Evolutionary conservation across 23 tunicate species (phyloP), one percentile per base, ranked within the genome.

Genomic region (Styela clava): DNA sequence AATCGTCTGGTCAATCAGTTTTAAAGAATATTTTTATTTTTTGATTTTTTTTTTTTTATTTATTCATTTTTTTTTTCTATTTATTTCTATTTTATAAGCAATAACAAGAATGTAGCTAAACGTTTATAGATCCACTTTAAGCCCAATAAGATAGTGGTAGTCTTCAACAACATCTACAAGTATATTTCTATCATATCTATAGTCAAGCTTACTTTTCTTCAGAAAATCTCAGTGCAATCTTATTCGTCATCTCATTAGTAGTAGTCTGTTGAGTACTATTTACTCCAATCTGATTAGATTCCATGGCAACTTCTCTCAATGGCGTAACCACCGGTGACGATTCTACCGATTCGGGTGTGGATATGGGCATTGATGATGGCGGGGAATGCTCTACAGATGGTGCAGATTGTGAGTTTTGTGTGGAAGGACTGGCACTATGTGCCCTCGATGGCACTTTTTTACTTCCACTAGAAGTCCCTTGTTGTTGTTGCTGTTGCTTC

Each of bases 401-500:
- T 19, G 9, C 81, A 24, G 1, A 0, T 64, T 22, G 62, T 36
- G 71, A 67, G 71, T 67, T 67, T 29, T 76, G 33, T 31, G 64
- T 29, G 64, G 64, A 76, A 16, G 78, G 44, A 72, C 78, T 72
- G n/a, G 78, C 78, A 34, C 67, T 26, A 24, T 52, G 67, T 16
- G 67, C 30, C 0, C 81, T 28, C 21, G 81, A 52, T 77, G 65
- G 32, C 12, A 1, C 29, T 2, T 56, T 52, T 37, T 52, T 56
- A 51, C 34, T 73, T 2, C 51, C 51, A 33, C 37, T 76, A 18
- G 30, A 31, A 21, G 21, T 28, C 71, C 16, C 34, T 44, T 77
- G 65, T 24, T 77, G 81, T 23, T 72, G 78, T 76, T 62, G 85
- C 37, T 81, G 85, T n/a, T n/a, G n/a, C 34, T 69, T 81, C 23